phyloP scores from a whole-genome alignment of 1,140 invertebrate genomes.

The Lutraria rhynchaena region DNA sequence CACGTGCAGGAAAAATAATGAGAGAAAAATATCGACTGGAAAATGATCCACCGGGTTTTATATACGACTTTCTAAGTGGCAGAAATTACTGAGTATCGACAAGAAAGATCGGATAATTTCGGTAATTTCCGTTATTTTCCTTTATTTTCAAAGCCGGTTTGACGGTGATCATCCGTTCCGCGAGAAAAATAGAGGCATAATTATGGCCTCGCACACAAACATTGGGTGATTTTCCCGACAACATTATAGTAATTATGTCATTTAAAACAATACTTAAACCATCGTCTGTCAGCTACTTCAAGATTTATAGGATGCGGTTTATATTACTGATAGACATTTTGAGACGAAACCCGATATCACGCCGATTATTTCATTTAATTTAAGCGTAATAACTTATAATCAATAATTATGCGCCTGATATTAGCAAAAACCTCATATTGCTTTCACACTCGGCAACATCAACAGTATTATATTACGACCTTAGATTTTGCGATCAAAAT shows the following conservation, averaged over 20 bases:
- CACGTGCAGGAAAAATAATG: constrained; percentile 1
- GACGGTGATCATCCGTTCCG: constrained; percentile 26
- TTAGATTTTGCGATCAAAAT: background rate
- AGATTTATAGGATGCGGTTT: constrained; percentile 12
- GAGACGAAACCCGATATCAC: background rate
- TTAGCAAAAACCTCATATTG: constrained; percentile 11
- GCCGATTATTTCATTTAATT: constrained; percentile 39
- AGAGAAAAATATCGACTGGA: constrained; percentile 2
- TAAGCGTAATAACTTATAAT: constrained; percentile 25
- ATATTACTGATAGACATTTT: constrained; percentile 5
- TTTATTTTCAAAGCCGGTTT: constrained; percentile 16
- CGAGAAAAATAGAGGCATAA: constrained; percentile 50
- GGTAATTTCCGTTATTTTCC: constrained; percentile 43
- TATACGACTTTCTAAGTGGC: constrained; percentile 36
- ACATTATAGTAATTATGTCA: constrained; percentile 56
- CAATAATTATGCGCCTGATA: constrained; percentile 11
- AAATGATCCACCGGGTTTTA: constrained; percentile 38
- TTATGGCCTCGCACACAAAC: constrained; percentile 39
- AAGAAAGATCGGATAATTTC: constrained; percentile 22
- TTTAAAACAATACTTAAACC: constrained; percentile 57
- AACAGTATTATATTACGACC: constrained; percentile 18
- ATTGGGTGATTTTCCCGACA: constrained; percentile 11
- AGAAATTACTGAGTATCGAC: constrained; percentile 45
- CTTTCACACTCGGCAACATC: constrained; percentile 6
- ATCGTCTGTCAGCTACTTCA: constrained; percentile 16